Percentiles rank a stretch among this genome's conserved stretches.
Conservation (phyloP, 2,113 vertebrate genomes). For the Falcunculus frontatus region DNA sequence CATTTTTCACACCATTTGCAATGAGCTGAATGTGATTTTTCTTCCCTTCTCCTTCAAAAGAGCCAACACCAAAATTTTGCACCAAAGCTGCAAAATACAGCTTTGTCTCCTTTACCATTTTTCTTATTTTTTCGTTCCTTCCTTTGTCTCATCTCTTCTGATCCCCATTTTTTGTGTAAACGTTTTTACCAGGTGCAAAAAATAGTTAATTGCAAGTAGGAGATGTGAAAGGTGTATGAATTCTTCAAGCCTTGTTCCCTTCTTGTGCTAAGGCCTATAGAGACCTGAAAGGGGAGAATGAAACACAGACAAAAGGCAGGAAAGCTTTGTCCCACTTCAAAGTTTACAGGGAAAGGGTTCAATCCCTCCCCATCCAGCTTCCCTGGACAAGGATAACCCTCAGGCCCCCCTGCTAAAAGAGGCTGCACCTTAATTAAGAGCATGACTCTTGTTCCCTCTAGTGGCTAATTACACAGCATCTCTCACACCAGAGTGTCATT, state of each 20-base stretch:
- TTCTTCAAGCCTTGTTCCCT: background rate
- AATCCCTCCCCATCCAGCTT: background rate
- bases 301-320: background rate
- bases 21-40: background rate
- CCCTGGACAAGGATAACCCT: background rate
- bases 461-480: conserved; percentile 13
- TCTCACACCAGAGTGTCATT: background rate
- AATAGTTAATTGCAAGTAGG: background rate
- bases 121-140: background rate
- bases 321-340: background rate
- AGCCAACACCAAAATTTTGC: background rate
- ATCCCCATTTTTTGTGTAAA: background rate
- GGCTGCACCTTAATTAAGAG: conserved; percentile 23
- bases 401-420: background rate
- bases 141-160: background rate
- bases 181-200: background rate
- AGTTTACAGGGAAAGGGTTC: background rate
- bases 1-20: background rate
- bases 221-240: background rate
- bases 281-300: background rate
- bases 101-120: background rate
- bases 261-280: background rate
- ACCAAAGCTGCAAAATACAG: background rate
- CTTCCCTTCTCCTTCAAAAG: background rate
- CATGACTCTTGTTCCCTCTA: conserved; percentile 55